A percentile compares a stretch with the other conserved stretches of the same genome.
These are phyloP conservation scores for Manis pentadactyla DNA, from an alignment of 2,797 vertebrate species.

Conservation along the genomic window DNA sequence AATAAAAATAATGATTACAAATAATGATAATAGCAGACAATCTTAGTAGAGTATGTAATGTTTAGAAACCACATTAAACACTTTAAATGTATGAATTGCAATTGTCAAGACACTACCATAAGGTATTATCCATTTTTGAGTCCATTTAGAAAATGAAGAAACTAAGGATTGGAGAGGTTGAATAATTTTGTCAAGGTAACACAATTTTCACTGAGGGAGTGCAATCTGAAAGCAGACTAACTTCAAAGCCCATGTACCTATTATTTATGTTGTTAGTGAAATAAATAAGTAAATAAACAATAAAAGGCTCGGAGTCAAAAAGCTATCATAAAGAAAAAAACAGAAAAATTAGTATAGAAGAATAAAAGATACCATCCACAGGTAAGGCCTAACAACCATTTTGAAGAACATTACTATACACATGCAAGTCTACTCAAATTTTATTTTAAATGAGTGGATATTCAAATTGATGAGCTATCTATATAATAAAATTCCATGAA, in stretches of 20 bases:
- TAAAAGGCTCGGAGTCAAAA: neutral
- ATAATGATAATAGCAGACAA: neutral
- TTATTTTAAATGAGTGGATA: conserved; percentile 42
- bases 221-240: neutral
- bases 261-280: neutral
- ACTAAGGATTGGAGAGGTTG: conserved; percentile 2
- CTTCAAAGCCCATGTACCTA: neutral
- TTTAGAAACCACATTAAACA: neutral
- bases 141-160: conserved; percentile 12
- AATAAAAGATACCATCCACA: conserved; percentile 14
- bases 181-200: conserved; percentile 14
- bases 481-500: conserved; percentile 24
- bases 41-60: neutral
- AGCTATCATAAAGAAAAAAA: neutral
- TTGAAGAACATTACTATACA: neutral
- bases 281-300: neutral
- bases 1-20: conserved; percentile 27
- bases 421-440: conserved; percentile 16
- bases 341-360: neutral
- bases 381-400: neutral
- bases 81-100: neutral
- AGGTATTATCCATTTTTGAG: neutral
- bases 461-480: conserved; percentile 49
- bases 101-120: neutral
- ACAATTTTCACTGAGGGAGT: conserved; percentile 4